These are phyloP conservation scores for Alligator sinensis DNA, from an alignment of 2,113 vertebrate species.

Conservation along the genomic window DNA sequence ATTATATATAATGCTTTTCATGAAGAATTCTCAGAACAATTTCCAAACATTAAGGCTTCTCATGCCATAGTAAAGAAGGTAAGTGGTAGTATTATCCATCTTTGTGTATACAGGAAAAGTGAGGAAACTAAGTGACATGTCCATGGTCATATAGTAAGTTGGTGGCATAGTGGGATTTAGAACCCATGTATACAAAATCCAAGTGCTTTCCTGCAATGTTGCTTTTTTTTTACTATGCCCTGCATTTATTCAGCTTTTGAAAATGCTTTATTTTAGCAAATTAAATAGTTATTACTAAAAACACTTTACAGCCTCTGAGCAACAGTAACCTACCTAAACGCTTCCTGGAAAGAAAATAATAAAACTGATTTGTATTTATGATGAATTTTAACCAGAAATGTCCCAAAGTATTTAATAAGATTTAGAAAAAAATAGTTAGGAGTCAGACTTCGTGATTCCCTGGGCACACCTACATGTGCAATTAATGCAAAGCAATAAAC, in stretches of 20 bases:
- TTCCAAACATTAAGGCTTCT: neutral
- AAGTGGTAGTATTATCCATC: neutral
- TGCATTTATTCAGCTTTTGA: neutral
- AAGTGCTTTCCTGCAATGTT: fast-evolving
- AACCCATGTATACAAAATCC: neutral
- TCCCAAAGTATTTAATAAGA: neutral
- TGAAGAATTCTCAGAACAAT: neutral
- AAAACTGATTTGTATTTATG: neutral
- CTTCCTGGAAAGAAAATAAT: neutral
- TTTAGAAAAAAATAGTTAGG: neutral
- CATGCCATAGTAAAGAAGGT: fast-evolving
- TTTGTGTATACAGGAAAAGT: neutral
- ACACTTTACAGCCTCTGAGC: neutral
- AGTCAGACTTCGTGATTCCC: neutral
- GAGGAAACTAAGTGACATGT: fast-evolving
- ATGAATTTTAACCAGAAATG: neutral
- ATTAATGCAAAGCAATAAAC: no score
- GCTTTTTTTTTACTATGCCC: neutral
- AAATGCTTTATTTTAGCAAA: neutral
- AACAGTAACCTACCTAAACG: neutral
- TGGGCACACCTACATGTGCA: no score
- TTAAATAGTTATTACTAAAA: neutral
- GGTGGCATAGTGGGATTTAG: neutral
- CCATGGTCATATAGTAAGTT: neutral
- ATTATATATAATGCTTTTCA: neutral